Evolutionary conservation across 2,113 vertebrate genomes (phyloP).

Genomic region (Cricetomys ansorgei): DNA sequence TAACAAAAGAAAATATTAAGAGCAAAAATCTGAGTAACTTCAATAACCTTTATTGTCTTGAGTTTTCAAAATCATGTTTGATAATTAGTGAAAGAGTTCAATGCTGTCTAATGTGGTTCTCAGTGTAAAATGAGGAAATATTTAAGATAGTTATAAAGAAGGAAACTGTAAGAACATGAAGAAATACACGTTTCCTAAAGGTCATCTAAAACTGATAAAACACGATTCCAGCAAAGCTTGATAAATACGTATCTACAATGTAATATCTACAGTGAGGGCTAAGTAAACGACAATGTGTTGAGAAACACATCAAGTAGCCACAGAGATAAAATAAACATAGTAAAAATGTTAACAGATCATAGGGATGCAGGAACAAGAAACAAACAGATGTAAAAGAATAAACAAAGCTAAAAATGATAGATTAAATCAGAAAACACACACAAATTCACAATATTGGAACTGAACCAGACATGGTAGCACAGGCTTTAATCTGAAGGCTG

Average conservation of each 20-base stretch:
- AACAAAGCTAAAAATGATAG: too few species aligned
- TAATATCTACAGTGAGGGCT: too few species aligned
- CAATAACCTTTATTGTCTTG: background rate
- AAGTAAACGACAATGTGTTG: too few species aligned
- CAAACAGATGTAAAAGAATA: too few species aligned
- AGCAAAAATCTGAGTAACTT: background rate
- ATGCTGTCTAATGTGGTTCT: background rate
- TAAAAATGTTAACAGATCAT: background rate
- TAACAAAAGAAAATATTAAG: background rate
- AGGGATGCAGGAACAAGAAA: background rate
- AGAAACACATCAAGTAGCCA: too few species aligned
- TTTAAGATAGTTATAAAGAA: background rate
- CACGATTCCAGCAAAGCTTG: background rate
- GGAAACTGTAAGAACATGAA: background rate
- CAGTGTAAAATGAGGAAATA: background rate
- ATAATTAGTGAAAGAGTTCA: background rate
- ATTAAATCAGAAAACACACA: too few species aligned
- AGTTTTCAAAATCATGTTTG: background rate
- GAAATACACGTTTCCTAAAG: background rate
- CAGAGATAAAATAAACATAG: background rate
- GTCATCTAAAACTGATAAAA: conserved; percentile 14
- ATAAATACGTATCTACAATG: too few species aligned
- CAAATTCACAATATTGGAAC: too few species aligned
- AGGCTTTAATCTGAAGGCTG: too few species aligned
- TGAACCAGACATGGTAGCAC: too few species aligned